Evolutionary conservation across 2,113 vertebrate genomes (phyloP).

Genomic region (Rhegmatorhina hoffmannsi): DNA sequence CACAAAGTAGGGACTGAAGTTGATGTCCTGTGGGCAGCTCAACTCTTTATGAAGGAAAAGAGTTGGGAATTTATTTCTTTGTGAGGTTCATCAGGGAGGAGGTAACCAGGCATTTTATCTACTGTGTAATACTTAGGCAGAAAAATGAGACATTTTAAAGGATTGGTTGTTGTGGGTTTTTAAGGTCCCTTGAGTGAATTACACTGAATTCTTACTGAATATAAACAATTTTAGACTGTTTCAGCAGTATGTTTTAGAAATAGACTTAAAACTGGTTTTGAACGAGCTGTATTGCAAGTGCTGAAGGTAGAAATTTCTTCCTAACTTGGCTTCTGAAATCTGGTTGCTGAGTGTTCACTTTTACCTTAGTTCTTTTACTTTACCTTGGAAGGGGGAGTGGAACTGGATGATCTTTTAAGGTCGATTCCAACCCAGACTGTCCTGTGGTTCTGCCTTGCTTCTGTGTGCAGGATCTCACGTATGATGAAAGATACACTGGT

Average conservation of each 20-base stretch:
- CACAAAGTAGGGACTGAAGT: not conserved
- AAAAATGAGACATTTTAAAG: not conserved
- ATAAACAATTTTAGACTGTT: not conserved
- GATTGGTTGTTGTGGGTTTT: not conserved
- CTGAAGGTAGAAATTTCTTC: not conserved
- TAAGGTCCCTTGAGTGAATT: not conserved
- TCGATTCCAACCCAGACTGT: not conserved
- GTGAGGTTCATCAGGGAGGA: not conserved
- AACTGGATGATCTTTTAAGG: not conserved
- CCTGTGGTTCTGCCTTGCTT: not conserved
- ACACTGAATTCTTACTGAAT: not conserved
- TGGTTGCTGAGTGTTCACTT: not conserved
- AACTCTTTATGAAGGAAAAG: not conserved
- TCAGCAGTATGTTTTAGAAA: not conserved
- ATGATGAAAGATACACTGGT: not conserved
- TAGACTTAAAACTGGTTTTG: not conserved
- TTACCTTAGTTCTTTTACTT: not conserved
- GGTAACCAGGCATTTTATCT: accelerated
- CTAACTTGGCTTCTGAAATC: not conserved
- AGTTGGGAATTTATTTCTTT: not conserved
- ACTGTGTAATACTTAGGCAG: not conserved
- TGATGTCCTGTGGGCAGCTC: not conserved
- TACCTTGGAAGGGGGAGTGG: not conserved
- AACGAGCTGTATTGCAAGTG: not conserved
- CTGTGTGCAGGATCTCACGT: not conserved